These are phyloP conservation scores for Morbakka virulenta DNA, from an alignment of 30 jellyfish, hydroid and myxozoan genomes.

Conservation along the genomic window DNA sequence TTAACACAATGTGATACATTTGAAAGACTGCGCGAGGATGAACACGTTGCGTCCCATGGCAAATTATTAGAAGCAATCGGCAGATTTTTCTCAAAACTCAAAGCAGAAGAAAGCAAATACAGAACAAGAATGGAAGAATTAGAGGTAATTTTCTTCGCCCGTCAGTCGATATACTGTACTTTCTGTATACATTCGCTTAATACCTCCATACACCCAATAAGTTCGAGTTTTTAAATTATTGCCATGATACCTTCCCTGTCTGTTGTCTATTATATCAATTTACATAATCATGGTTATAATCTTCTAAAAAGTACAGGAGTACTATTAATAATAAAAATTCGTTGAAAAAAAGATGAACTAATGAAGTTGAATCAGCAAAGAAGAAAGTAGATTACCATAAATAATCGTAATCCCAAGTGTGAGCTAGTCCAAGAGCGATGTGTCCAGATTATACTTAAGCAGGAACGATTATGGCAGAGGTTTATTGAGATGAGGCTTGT, in stretches of 20 bases:
- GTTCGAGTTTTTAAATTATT: background rate
- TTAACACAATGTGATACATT: conserved; percentile 66
- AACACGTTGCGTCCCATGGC: conserved; percentile 51
- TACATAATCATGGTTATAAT: too few species aligned
- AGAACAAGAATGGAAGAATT: conserved; percentile 85
- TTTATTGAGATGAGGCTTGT: too few species aligned
- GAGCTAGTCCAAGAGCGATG: too few species aligned
- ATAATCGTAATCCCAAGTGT: too few species aligned
- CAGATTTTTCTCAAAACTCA: conserved; percentile 74
- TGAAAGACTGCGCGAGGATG: conserved; percentile 81
- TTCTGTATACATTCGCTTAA: background rate
- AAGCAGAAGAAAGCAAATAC: conserved; percentile 78
- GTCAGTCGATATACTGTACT: background rate
- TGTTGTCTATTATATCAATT: background rate
- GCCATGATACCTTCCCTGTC: background rate
- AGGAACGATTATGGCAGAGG: too few species aligned
- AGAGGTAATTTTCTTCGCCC: conserved; percentile 53
- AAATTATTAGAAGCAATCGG: conserved; percentile 67
- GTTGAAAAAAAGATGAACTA: too few species aligned
- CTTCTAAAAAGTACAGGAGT: too few species aligned
- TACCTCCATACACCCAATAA: background rate
- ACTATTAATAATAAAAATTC: too few species aligned
- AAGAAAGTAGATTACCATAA: too few species aligned
- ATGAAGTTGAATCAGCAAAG: too few species aligned
- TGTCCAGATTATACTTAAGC: too few species aligned